Evolutionary conservation across 2,797 vertebrate species (phyloP), one percentile per base, ranked within the genome.

Genomic region (Poecile montanus): DNA sequence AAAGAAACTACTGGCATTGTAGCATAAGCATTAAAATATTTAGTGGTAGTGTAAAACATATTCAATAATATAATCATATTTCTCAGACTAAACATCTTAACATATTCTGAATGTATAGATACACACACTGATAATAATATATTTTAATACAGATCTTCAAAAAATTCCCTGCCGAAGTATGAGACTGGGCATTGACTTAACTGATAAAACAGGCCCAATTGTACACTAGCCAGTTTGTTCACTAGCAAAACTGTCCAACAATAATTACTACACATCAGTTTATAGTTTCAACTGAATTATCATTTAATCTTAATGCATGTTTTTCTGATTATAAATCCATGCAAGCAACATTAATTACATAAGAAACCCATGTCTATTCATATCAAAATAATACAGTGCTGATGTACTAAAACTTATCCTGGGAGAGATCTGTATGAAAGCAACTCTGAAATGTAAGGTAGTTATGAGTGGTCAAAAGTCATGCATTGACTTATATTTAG

Each of bases 311-410:
- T 70, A 91, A 87, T 74, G 27, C 44, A 47, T 47, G 30, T 25
- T 90, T 81, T 84, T 86, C 63, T 88, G 47, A 93, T 90, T 88
- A 88, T 10, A 89, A 54, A 82, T 32, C 36, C 66, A 62, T 11
- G 16, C 23, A 53, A 86, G 22, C 12, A 91, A 66, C 10, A 56
- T 66, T 81, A 78, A 77, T 47, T 13, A 25, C 26, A 21, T 8
- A 86, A 76, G 58, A 81, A 94, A 93, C 10, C 40, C 54, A 50
- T n/a, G 19, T 73, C 61, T n/a, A 40, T 86, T 83, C 20, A 21
- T 53, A 63, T 71, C 17, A 76, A 87, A 93, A 67, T 27, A 44
- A 34, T 16, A 58, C 44, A 57, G 32, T 26, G 32, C 25, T 63
- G 48, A 74, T 76, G 15, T 80, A 71, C 22, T 74, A 42, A 74